Base-by-base conservation (phyloP, 2,888 invertebrate genomes). In the Eupithecia subfuscata region DNA sequence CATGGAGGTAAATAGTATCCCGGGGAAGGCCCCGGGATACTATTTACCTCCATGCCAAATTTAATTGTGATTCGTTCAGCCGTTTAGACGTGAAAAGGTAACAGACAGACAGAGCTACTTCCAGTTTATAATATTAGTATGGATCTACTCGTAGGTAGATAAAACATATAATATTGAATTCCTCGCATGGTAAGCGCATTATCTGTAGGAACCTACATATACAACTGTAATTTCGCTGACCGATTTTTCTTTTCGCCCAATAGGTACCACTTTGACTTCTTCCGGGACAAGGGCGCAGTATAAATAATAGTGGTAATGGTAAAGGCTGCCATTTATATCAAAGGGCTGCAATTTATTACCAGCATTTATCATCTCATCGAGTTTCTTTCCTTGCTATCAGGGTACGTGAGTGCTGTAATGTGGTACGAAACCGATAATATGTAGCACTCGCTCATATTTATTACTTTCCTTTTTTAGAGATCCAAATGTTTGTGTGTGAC, bases 351-450 rank as follows among this genome's bases (percentile, higher is more conserved):
- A 92, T 91, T 92, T 92, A 91, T 92, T 85, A 87, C 86, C 78
- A 68, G 80, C 88, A 91, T 93, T 93, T 89, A 90, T 93, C 91
- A 92, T 91, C 89, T 90, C 87, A 90, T 90, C 88, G 90, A 89
- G 87, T 86, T 81, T 82, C 82, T 84, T 84, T 80, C 81, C 82
- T 83, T 81, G 81, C 81, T 83, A 81, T 84, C 83, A 82, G 82
- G 84, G 78, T 82, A 81, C 76, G 76, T 79, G 76, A 84, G 79
- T 79, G 76, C 77, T 79, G 75, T 83, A 81, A 83, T 82, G 83
- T 82, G 77, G 73, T 78, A 75, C 16, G n/a, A 69, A 73, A 74
- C 68, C 56, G 71, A 71, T 52, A 71, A 65, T 71, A 8, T 73
- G 60, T 69, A 34, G 52, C 63, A 48, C 48, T 43, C 43, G 34